A percentile compares a stretch with the other conserved stretches of the same genome.
phyloP scores from a whole-genome alignment of 2,797 vertebrate genomes.

The Danionella dracula region DNA sequence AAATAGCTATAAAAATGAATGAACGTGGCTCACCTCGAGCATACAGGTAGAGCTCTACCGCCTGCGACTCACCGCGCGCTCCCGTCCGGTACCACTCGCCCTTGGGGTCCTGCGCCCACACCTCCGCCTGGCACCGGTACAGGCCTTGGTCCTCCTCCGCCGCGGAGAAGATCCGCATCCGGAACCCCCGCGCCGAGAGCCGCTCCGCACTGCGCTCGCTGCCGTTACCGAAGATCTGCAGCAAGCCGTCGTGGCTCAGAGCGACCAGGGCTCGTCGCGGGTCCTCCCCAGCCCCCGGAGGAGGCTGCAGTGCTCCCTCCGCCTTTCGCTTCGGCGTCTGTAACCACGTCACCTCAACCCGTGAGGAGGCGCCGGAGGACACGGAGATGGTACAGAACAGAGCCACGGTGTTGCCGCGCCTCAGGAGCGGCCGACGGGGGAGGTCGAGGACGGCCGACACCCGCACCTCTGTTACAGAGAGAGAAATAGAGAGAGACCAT shows the following conservation, averaged over 20 bases:
- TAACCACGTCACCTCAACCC: constrained; percentile 76
- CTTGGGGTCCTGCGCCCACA: constrained; percentile 78
- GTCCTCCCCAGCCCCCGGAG: constrained; percentile 1
- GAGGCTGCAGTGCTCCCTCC: background rate
- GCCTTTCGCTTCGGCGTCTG: constrained; percentile 40
- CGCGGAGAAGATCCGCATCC: constrained; percentile 76
- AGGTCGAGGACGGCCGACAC: constrained; percentile 66
- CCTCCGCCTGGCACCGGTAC: constrained; percentile 74
- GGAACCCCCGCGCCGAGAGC: constrained; percentile 63
- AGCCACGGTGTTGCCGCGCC: constrained; percentile 74
- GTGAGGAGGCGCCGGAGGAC: constrained; percentile 63
- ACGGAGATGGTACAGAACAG: constrained; percentile 78
- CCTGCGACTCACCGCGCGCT: constrained; percentile 63
- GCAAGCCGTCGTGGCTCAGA: constrained; percentile 73
- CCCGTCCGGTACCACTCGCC: constrained; percentile 81
- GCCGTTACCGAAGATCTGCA: constrained; percentile 60
- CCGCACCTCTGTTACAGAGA: constrained; percentile 76
- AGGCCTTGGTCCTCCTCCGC: constrained; percentile 71
- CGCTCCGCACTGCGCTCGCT: constrained; percentile 77
- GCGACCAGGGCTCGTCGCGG: constrained; percentile 56
- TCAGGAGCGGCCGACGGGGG: constrained; percentile 66
- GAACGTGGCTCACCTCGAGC: constrained; percentile 77
- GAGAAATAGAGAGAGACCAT: too few relatives aligned
- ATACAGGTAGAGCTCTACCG: constrained; percentile 78
- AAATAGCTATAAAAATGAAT: too few relatives aligned